phyloP scores from a whole-genome alignment of 2,797 vertebrate genomes.

The Pseudochaenichthys georgianus region DNA sequence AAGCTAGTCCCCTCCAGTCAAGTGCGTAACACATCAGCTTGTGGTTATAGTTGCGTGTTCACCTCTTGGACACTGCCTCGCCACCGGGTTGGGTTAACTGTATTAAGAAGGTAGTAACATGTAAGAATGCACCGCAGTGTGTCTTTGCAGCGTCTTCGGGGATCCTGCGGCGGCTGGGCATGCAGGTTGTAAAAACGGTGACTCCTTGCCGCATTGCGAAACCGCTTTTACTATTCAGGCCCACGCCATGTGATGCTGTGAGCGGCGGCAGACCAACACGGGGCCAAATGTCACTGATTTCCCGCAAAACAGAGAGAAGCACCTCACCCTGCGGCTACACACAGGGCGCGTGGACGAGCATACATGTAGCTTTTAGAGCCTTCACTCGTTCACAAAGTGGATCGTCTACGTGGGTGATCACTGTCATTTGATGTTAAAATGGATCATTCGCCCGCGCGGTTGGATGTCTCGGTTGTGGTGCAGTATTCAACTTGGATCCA shows the following conservation, averaged over 20 bases:
- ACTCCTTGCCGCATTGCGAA: slow-evolving; percentile 81
- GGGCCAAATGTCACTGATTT: neutral
- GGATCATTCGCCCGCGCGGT: neutral
- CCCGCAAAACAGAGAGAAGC: neutral
- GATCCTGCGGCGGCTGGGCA: slow-evolving; percentile 39
- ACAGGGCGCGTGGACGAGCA: neutral
- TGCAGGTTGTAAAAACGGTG: slow-evolving; percentile 51
- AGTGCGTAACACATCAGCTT: neutral
- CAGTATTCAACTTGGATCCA: neutral
- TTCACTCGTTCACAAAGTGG: neutral
- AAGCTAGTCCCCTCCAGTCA: neutral
- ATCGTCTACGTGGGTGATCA: neutral
- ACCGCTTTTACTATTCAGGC: slow-evolving; percentile 41
- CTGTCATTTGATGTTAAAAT: neutral
- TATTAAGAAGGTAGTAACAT: neutral
- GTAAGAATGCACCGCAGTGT: slow-evolving; percentile 1
- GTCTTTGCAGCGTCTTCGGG: slow-evolving; percentile 8
- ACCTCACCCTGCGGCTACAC: neutral
- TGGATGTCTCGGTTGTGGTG: no score
- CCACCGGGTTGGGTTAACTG: neutral
- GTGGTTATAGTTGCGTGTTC: neutral
- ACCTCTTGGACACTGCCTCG: neutral
- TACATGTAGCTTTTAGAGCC: neutral
- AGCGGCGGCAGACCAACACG: neutral
- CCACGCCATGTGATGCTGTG: slow-evolving; percentile 13